Base-by-base conservation (phyloP, 2,113 vertebrate species). In the Brienomyrus longianalis region DNA sequence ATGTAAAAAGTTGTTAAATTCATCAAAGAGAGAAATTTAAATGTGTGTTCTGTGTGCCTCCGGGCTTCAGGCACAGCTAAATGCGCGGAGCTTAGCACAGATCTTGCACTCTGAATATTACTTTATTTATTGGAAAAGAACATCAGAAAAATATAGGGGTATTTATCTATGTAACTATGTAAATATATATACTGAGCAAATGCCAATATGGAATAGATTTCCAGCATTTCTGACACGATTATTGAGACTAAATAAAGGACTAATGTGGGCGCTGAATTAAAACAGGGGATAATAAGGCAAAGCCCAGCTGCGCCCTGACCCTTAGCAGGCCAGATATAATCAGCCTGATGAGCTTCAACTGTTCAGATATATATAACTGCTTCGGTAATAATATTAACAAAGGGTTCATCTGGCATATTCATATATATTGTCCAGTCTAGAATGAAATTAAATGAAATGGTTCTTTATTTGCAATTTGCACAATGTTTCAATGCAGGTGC, bases 31-130 rank as follows among this genome's bases (percentile, higher is more conserved):
- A 91, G 19, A 35, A 62, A 66, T 87, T 50, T 87, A 45, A 83
- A 54, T 23, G n/a, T 80, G 89, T 62, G 70, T n/a, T 27, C 50
- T 52, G 87, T 15, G 39, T 19, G 23, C 39, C 88, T 70, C 56
- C 35, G 31, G 56, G 90, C 91, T 39, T 45, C 89, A 89, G 54
- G 56, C 92, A 91, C 92, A 93, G 94, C 93, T 88, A 94, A 93
- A 95, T 94, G 92, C 94, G 94, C 91, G 92, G 91, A 39, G 39
- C 39, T 39, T 39, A 39, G 39, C 39, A 2, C 39, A 39, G 39
- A 93, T 93, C 91, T 92, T 90, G 92, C 91, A 88, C 93, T 94
- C 93, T 91, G 93, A 92, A 95, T 90, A 92, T 80, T 88, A 93
- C 93, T 91, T 91, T 91, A 92, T 93, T 93, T 52, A 48, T 83